Percentiles rank a stretch among this genome's conserved stretches.
phyloP scores from a whole-genome alignment of 2,113 vertebrate species.

The Silurus asotus region DNA sequence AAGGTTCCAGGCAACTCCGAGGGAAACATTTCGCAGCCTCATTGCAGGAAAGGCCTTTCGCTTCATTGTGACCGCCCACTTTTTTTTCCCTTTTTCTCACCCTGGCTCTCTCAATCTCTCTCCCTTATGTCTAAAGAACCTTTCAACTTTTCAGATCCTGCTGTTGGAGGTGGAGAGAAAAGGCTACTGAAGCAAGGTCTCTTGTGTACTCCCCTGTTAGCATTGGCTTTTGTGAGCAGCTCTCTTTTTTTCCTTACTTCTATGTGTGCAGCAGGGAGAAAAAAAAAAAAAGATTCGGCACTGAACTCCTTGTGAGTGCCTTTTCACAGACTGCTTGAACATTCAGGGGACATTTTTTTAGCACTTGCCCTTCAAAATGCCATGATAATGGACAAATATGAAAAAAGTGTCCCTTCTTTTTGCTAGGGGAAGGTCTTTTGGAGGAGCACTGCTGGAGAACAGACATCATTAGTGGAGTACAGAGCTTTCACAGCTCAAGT shows the following conservation, averaged over 20 bases:
- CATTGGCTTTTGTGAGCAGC: constrained; percentile 18
- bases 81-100: not conserved
- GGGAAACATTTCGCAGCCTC: constrained; percentile 33
- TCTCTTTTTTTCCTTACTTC: constrained; percentile 26
- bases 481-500: constrained; percentile 15
- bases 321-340: constrained; percentile 32
- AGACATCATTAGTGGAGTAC: constrained; percentile 36
- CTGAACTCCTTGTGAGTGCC: constrained; percentile 18
- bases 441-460: constrained; percentile 24
- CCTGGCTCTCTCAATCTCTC: not conserved
- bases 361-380: constrained; percentile 34
- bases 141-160: constrained; percentile 43
- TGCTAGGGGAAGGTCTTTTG: constrained; percentile 2
- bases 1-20: constrained; percentile 47
- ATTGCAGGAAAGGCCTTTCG: constrained; percentile 28
- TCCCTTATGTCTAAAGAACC: constrained; percentile 35
- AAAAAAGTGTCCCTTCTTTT: constrained; percentile 14
- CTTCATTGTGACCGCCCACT: not conserved
- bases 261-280: constrained; percentile 6
- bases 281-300: constrained; percentile 15
- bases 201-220: constrained; percentile 15
- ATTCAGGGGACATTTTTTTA: constrained; percentile 35
- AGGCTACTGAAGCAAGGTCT: constrained; percentile 11
- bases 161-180: constrained; percentile 10
- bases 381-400: constrained; percentile 42